phyloP scores from a whole-genome alignment of 2,888 invertebrate species.

The Ophioninae sp. region DNA sequence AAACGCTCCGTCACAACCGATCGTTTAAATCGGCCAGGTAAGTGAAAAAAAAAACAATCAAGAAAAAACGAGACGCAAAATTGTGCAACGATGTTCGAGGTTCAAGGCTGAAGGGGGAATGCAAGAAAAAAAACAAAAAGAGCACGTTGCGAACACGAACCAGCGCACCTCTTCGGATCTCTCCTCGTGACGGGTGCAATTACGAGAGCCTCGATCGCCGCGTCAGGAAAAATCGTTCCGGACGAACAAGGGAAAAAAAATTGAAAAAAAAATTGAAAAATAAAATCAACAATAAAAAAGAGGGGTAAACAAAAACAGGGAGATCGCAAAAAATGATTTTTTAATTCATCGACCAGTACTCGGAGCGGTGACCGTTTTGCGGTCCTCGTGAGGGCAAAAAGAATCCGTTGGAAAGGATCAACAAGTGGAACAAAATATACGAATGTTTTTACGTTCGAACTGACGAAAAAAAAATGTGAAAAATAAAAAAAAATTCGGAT shows the following conservation, averaged over 20 bases:
- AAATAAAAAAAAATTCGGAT: too few relatives aligned
- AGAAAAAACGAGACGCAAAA: conserved; percentile 13
- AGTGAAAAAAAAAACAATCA: conserved; percentile 27
- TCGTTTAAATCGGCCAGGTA: conserved; percentile 20
- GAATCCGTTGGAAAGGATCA: too few relatives aligned
- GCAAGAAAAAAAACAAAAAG: too few relatives aligned
- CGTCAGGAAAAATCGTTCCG: background rate
- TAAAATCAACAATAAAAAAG: too few relatives aligned
- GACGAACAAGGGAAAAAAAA: background rate
- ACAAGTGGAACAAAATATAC: too few relatives aligned
- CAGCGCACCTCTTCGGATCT: background rate
- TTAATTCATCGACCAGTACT: too few relatives aligned
- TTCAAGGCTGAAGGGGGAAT: conserved; percentile 41
- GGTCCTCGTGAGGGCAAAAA: too few relatives aligned
- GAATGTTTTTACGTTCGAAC: too few relatives aligned
- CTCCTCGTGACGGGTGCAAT: conserved; percentile 33
- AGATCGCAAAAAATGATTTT: too few relatives aligned
- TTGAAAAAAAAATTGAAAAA: conserved; percentile 1
- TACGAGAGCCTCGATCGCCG: conserved; percentile 23
- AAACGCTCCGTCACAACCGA: background rate
- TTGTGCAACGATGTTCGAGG: conserved; percentile 15
- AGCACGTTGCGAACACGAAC: conserved; percentile 4
- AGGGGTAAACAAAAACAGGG: too few relatives aligned
- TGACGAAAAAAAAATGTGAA: too few relatives aligned
- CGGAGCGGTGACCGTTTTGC: too few relatives aligned